phyloP scores from a whole-genome alignment of 2,888 invertebrate species.

The Dynastes tityus region DNA sequence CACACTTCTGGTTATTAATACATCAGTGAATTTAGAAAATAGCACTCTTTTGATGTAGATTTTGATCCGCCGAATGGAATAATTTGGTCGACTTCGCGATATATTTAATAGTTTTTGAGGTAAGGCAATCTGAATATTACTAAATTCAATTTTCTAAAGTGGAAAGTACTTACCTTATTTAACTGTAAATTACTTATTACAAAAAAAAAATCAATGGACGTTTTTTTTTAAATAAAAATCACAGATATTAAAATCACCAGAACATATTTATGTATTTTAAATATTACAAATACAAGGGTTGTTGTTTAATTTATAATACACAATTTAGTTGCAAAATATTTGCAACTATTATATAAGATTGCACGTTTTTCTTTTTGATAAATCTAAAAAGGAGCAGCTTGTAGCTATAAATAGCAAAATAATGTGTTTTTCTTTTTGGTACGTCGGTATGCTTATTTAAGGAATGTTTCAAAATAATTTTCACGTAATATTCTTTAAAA shows the following conservation, averaged over 20 bases:
- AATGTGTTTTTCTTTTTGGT: conserved; percentile 5
- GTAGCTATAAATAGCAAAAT: conserved; percentile 42
- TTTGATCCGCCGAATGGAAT: too few relatives aligned
- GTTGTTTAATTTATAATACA: conserved; percentile 63
- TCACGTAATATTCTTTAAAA: neutral
- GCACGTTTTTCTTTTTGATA: conserved; percentile 65
- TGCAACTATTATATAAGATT: conserved; percentile 66
- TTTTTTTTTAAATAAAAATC: neutral
- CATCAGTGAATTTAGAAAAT: too few relatives aligned
- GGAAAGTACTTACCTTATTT: too few relatives aligned
- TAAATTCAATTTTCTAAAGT: too few relatives aligned
- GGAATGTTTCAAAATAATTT: neutral
- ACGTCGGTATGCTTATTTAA: neutral
- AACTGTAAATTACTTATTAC: neutral
- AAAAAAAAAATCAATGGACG: neutral
- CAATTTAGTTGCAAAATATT: conserved; percentile 66
- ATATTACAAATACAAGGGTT: conserved; percentile 69
- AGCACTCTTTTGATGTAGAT: too few relatives aligned
- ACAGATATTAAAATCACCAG: conserved; percentile 57
- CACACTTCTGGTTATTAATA: too few relatives aligned
- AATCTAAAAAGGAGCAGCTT: conserved; percentile 54
- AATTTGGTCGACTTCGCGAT: too few relatives aligned
- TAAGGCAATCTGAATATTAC: too few relatives aligned
- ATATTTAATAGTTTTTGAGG: too few relatives aligned
- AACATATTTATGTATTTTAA: conserved; percentile 68